phyloP scores from a whole-genome alignment of 2,797 vertebrate genomes.

The Rhincodon typus region DNA sequence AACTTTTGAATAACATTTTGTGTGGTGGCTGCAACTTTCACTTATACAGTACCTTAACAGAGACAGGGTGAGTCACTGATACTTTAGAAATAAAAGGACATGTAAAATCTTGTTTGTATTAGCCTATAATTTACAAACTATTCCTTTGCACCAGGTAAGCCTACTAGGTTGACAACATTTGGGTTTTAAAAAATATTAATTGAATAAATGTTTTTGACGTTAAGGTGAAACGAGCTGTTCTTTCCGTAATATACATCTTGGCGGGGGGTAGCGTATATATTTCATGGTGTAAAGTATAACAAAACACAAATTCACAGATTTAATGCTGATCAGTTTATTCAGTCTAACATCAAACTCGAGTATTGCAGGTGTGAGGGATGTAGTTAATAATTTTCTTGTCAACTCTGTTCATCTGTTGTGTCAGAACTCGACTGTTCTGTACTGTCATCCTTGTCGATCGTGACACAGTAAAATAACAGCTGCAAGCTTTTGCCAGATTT shows the following conservation, averaged over 20 bases:
- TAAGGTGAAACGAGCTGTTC: not conserved
- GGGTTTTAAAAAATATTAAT: not conserved
- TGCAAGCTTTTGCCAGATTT: not conserved
- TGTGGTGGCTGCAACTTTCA: not conserved
- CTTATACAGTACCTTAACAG: not conserved
- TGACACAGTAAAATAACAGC: not conserved
- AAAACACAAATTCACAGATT: not conserved
- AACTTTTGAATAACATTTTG: not conserved
- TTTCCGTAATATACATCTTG: not conserved
- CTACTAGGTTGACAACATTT: not conserved
- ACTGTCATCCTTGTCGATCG: not conserved
- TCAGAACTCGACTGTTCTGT: no score
- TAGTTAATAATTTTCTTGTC: not conserved
- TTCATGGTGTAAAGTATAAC: not conserved
- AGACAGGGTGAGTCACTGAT: not conserved
- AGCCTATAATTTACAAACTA: not conserved
- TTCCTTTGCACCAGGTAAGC: not conserved
- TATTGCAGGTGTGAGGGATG: not conserved
- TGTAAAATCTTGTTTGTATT: not conserved
- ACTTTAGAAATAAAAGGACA: not conserved
- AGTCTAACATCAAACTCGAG: not conserved
- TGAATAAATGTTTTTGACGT: not conserved
- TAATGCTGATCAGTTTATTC: not conserved
- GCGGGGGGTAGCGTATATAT: no score
- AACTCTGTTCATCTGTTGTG: no score